phyloP scores from a whole-genome alignment of 2,797 vertebrate genomes.

The Potorous gilbertii region DNA sequence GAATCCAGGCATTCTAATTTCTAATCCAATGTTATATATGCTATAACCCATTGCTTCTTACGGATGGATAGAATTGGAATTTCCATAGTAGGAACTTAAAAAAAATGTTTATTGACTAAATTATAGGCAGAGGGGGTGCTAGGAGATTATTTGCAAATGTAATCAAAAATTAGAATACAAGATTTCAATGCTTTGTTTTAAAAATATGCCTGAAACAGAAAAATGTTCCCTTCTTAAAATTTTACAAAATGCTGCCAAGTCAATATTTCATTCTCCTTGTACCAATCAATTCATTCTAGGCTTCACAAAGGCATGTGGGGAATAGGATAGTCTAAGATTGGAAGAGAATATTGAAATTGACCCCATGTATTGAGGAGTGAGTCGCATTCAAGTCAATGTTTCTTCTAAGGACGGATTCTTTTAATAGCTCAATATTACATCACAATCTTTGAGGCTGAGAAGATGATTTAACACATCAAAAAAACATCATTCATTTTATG shows the following conservation, averaged over 20 bases:
- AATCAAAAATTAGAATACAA: not conserved
- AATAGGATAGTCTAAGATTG: not conserved
- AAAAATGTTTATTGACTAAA: not conserved
- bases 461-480: conserved; percentile 78
- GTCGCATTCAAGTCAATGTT: not conserved
- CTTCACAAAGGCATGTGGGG: not conserved
- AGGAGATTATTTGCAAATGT: not conserved
- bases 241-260: not conserved
- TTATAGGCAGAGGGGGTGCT: not conserved
- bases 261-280: not conserved
- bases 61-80: not conserved
- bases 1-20: not conserved
- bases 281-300: not conserved
- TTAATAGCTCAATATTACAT: conserved; percentile 72
- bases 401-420: conserved; percentile 68
- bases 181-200: conserved; percentile 4
- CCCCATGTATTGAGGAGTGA: not conserved
- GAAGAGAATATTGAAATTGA: not conserved
- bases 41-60: not conserved
- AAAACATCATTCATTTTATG: conserved; percentile 70
- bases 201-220: conserved; percentile 32
- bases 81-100: not conserved
- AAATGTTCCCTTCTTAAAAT: conserved; percentile 13
- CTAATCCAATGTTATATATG: not conserved
- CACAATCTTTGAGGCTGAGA: conserved; percentile 67